These are phyloP conservation scores for Gymnoscelis rufifasciata DNA, from an alignment of 2,888 invertebrate genomes.

Conservation along the genomic window DNA sequence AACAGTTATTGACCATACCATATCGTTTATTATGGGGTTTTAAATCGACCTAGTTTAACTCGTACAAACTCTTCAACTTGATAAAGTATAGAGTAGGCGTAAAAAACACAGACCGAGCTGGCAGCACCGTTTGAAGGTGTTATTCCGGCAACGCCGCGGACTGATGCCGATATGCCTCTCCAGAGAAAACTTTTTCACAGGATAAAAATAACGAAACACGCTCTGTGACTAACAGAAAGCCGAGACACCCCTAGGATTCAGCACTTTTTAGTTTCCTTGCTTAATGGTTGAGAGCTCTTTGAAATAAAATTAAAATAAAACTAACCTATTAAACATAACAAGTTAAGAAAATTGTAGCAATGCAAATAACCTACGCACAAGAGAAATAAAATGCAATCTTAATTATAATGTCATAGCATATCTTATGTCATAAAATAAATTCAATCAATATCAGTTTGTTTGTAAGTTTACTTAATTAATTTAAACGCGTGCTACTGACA, in stretches of 20 bases:
- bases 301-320: not conserved
- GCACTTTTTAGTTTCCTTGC: conserved; percentile 25
- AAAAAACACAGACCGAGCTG: conserved; percentile 3
- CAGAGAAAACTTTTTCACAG: conserved; percentile 60
- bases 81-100: not conserved
- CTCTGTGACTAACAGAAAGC: conserved; percentile 29
- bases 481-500: no score
- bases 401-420: no score
- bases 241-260: conserved; percentile 27
- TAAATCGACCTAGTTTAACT: no score
- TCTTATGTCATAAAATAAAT: no score
- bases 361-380: no score
- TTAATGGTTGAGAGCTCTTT: conserved; percentile 13
- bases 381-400: no score
- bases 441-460: no score
- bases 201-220: conserved; percentile 55
- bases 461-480: no score
- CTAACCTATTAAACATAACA: not conserved
- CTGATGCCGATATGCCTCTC: conserved; percentile 68
- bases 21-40: no score
- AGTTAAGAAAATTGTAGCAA: no score
- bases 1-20: no score
- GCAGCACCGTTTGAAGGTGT: conserved; percentile 60
- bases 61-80: no score
- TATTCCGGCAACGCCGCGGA: conserved; percentile 71